phyloP scores from a whole-genome alignment of 2,113 vertebrate species.

The Muscicapa adusta region DNA sequence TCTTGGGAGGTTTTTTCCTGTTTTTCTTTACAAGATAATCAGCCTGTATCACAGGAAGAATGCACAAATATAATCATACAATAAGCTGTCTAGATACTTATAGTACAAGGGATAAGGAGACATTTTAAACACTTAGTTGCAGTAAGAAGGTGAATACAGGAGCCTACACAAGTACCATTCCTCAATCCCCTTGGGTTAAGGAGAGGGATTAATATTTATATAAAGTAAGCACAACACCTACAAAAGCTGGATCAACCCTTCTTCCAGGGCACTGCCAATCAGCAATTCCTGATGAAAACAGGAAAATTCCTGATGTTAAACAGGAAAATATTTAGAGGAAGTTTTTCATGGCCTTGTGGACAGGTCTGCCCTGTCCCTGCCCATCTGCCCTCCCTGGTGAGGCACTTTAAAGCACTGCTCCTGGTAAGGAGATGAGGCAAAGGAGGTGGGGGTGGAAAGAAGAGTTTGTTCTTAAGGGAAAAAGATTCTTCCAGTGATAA shows the following conservation, averaged over 20 bases:
- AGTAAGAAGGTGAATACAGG: not conserved
- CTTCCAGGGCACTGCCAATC: not conserved
- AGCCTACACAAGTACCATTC: not conserved
- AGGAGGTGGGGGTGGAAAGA: not conserved
- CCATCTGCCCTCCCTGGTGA: not conserved
- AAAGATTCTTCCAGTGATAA: not conserved
- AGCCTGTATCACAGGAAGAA: not conserved
- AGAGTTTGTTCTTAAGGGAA: not conserved
- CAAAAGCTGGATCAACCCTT: not conserved
- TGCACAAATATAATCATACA: not conserved
- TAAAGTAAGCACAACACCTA: fast-evolving
- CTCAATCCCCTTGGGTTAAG: not conserved
- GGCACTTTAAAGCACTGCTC: not conserved
- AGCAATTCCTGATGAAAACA: not conserved
- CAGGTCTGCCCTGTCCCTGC: not conserved
- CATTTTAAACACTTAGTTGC: slow-evolving; percentile 22
- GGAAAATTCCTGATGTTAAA: not conserved
- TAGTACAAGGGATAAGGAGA: not conserved
- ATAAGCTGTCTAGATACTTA: slow-evolving; percentile 6
- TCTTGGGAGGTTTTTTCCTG: not conserved
- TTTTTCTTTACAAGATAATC: not conserved
- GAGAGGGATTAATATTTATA: not conserved
- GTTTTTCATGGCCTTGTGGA: fast-evolving
- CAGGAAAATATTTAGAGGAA: not conserved
- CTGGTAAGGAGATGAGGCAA: not conserved